Base-by-base conservation (phyloP, 2,888 invertebrate species). In the Sarcophaga caerulescens region DNA sequence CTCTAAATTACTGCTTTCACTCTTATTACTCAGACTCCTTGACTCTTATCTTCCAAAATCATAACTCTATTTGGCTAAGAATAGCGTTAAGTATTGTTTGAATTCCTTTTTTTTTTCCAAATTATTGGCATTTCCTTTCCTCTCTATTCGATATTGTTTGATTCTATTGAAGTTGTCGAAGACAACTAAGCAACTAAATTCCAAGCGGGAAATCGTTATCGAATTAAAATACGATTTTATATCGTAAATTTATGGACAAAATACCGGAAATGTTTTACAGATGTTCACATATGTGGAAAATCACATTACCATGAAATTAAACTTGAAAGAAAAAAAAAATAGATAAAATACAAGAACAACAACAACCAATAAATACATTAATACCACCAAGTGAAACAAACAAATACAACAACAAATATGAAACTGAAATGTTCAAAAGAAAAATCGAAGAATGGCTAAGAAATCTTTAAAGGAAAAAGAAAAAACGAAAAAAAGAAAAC, bases 181-280 rank as follows among this genome's bases (percentile, higher is more conserved):
- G 35, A 52, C 47, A 80, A 52, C 6, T n/a, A 6, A 8, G 14
- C 19, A 59, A 73, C n/a, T 84, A 82, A 81, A 14, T 12, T 52
- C 17, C 17, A 52, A 17, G 17, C 52, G 52, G 14, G 12, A 52
- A 74, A 87, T 88, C 81, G 88, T 87, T 88, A 85, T 89, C 85
- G 80, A 86, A 88, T 89, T 88, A 89, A 88, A 89, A 87, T 89
- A 73, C 85, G 79, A 88, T 85, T 85, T 87, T 71, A 79, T 76
- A 66, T 52, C 52, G 52, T 3, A 52, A 2, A 14, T 81, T 82
- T 87, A 85, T 87, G 83, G 86, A 82, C 85, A 81, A 88, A 84
- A 88, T 88, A 85, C 81, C 87, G 76, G 79, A 88, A 85, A 88
- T 86, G 63, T 81, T 84, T 60, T 68, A 65, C 70, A 85, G 79